A percentile compares a stretch with the other conserved stretches of the same genome.
These are phyloP conservation scores for Watsonalla cultraria DNA, from an alignment of 2,888 invertebrate genomes.

Conservation along the genomic window DNA sequence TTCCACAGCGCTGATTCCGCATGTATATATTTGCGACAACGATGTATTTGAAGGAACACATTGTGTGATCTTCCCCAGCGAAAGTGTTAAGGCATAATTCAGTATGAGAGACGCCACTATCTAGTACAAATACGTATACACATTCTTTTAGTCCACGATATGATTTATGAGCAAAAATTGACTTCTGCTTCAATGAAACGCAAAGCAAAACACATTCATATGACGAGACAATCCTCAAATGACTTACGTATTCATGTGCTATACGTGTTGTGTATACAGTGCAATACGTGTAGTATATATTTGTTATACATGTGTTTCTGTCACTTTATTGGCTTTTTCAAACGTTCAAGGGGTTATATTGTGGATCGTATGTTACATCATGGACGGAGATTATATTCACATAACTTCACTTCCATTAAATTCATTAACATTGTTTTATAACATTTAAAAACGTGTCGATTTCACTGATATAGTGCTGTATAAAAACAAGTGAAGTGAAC, in stretches of 20 bases:
- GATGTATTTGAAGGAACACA: no score
- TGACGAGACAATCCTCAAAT: background rate
- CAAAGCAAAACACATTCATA: constrained; percentile 17
- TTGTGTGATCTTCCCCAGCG: no score
- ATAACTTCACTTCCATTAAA: constrained; percentile 9
- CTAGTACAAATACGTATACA: constrained; percentile 31
- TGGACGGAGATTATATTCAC: constrained; percentile 61
- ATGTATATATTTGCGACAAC: no score
- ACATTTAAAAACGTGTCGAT: background rate
- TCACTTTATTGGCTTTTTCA: background rate
- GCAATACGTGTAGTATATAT: background rate
- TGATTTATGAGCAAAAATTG: constrained; percentile 25
- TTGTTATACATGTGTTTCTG: background rate
- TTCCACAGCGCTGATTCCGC: background rate
- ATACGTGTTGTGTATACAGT: background rate
- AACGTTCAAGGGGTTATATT: constrained; percentile 12
- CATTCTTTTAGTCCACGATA: constrained; percentile 18
- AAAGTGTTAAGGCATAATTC: background rate
- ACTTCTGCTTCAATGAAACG: constrained; percentile 18
- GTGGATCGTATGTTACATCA: constrained; percentile 39
- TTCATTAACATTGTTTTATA: background rate
- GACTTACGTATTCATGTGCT: background rate
- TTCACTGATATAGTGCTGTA: background rate
- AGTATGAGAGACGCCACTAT: constrained; percentile 21
- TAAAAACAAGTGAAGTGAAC: background rate